phyloP scores from a whole-genome alignment of 2,113 vertebrate genomes.

The cat (Felis catus) region F.catus_Fca126_mat1.0 CM031412.1:180391501-180392000 shows the following conservation, averaged over 20 bases:
- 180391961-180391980: slow-evolving; percentile 94
- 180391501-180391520: background rate
- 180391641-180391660: background rate
- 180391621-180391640: slow-evolving; percentile 2
- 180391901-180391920: background rate
- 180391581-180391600: background rate
- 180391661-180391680: background rate
- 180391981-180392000: slow-evolving; percentile 94
- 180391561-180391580: background rate
- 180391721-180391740: background rate
- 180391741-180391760: rapidly evolving
- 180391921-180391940: background rate
- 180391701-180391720: background rate
- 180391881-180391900: background rate
- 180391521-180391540: background rate
- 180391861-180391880: background rate
- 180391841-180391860: background rate
- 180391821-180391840: background rate
- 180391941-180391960: slow-evolving; percentile 82
- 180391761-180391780: no score
- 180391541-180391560: background rate
- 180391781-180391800: background rate
- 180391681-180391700: background rate
- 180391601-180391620: background rate
- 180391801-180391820: background rate